Evolutionary conservation across 2,797 vertebrate genomes (phyloP), one percentile per base, ranked within the genome.

Genomic region (Tinamus major): DNA sequence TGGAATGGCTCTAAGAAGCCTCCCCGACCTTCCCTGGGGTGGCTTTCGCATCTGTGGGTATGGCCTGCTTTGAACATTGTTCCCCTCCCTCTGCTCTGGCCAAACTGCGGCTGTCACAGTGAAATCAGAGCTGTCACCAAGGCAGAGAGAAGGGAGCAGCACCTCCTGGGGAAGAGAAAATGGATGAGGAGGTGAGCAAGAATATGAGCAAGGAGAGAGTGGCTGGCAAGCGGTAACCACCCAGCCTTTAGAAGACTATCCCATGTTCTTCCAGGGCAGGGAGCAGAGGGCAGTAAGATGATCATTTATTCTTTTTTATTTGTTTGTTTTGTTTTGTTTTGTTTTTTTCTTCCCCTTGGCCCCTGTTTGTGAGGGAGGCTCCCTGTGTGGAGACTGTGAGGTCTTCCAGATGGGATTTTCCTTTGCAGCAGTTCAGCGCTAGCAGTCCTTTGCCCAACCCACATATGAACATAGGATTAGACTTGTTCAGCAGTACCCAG

Each of bases 1-100:
- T 2, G 7, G 68, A 74, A 19, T 42, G 49, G 53, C 59, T 87
- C 75, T 1, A 2, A 1, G 3, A 92, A 93, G 78, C 49, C 72
- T 88, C 16, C n/a, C 58, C 33, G 37, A 7, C 10, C 4, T 46
- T 79, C 64, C 71, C 72, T 78, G 64, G 72, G 48, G 33, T 44
- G 27, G 19, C 37, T 74, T 85, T 85, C 35, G 79, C 79, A 46
- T 37, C 5, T 0, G 16, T 58, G 68, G 58, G 87, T 59, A 49
- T 75, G 58, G 69, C 65, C 81, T 80, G 33, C 53, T 56, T 31
- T 46, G 59, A 89, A 26, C 74, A 48, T n/a, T 62, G 44, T 48
- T 79, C 62, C 55, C 26, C 44, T 92, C 39, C 37, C 90, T 71
- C 63, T 91, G 70, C 74, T 91, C 82, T 84, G 91, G 92, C 91